Percentiles rank a stretch among this genome's conserved stretches.
Evolutionary conservation across 2,113 vertebrate genomes (phyloP).

Genomic region (Tragelaphus imberbis): DNA sequence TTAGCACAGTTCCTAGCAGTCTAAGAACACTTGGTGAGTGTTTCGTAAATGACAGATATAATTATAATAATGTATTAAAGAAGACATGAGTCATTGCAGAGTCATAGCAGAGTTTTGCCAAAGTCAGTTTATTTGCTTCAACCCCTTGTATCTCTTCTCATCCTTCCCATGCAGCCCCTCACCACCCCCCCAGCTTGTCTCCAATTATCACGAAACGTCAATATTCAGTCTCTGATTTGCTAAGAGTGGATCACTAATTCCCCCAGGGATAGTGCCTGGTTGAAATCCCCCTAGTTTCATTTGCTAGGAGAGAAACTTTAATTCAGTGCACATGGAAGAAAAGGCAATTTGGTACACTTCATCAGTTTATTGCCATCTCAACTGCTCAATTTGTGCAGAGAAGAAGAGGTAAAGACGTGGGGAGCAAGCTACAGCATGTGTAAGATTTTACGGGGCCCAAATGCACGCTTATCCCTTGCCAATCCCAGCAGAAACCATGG

Average conservation of each 20-base stretch:
- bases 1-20: not conserved
- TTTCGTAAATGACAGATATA: not conserved
- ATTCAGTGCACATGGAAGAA: conserved; percentile 38
- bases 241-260: not conserved
- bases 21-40: not conserved
- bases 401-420: not conserved
- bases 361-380: not conserved
- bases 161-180: not conserved
- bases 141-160: not conserved
- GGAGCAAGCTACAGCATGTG: not conserved
- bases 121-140: not conserved
- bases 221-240: not conserved
- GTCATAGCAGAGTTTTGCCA: not conserved
- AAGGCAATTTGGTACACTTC: conserved; percentile 41
- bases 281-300: not conserved
- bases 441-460: not conserved
- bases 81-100: not conserved
- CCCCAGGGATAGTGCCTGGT: not conserved
- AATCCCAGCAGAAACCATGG: not conserved
- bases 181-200: accelerated
- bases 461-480: not conserved
- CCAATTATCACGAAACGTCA: not conserved
- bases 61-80: not conserved
- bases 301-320: conserved; percentile 48
- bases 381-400: not conserved